Base-by-base conservation (phyloP, 2,797 vertebrate species). In the Anguilla marmorata region DNA sequence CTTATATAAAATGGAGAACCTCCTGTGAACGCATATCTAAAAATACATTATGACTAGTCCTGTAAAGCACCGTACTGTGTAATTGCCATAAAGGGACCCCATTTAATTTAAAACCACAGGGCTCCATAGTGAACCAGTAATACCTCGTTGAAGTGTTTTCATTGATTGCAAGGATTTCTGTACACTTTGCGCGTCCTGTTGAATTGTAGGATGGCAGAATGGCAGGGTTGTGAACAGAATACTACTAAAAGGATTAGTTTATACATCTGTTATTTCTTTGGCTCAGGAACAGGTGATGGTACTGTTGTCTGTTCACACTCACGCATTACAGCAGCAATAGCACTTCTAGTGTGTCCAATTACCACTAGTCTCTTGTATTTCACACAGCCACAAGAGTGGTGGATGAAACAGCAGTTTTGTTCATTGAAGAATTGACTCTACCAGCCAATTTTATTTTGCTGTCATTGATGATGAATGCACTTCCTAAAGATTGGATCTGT, bases 401-500 rank as follows among this genome's bases (percentile, higher is more conserved):
- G 63, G 9, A 11, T 69, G 63, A 69, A 69, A 11, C 63, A n/a
- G 63, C 74, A 79, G 74, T 79, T 79, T 79, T 21, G 41, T 50
- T 24, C 79, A 48, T 24, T 45, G 37, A 82, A 9, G 45, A 45
- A 82, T 82, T 37, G 37, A 45, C 2, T 45, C 79, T 21, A 82
- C 79, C 19, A 82, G 16, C 79, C 33, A 82, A 19, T 50, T 82
- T 21, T 69, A 27, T 48, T 45, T 74, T 74, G 69, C 69, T 74
- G 69, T 74, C 69, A 37, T 33, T 12, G 30, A 12, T 30, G 69
- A 74, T 33, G 69, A 74, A 74, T 74, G 69, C 69, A 14, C 30
- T 74, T 74, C 27, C 69, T 74, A 74, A 74, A 30, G 69, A 74
- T 74, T 30, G 27, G 27, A 74, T 74, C 69, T 74, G 69, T 74